These are phyloP conservation scores for Chunga burmeisteri DNA, from an alignment of 2,113 vertebrate genomes.

Conservation along the genomic window DNA sequence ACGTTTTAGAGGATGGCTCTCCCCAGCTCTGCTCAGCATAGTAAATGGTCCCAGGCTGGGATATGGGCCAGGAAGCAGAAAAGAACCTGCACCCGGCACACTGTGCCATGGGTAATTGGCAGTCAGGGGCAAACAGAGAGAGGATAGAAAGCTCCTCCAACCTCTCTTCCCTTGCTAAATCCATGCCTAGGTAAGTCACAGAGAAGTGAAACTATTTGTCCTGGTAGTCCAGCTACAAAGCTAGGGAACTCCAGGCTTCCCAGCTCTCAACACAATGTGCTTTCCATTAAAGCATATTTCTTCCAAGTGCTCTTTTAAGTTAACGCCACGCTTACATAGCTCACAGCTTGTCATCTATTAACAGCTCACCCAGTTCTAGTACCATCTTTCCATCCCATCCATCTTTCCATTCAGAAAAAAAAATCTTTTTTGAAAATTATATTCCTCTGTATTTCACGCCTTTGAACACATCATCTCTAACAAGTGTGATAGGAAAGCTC, in stretches of 20 bases:
- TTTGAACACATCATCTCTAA: background rate
- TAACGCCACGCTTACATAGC: background rate
- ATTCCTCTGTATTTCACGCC: background rate
- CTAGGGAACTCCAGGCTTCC: background rate
- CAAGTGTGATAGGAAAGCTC: background rate
- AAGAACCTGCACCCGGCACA: fast-evolving
- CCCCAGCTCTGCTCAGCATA: fast-evolving
- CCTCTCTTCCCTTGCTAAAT: background rate
- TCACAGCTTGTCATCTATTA: background rate
- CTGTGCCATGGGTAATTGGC: background rate
- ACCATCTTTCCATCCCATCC: background rate
- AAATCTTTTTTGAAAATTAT: background rate
- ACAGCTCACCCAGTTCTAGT: background rate
- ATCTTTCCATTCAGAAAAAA: background rate
- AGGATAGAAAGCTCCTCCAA: background rate
- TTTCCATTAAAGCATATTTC: background rate
- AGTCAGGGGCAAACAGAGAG: background rate
- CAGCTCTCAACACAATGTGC: background rate
- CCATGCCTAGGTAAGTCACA: background rate
- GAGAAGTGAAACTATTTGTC: background rate
- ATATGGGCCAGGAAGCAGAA: background rate
- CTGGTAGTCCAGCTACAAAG: background rate
- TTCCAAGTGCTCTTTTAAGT: background rate
- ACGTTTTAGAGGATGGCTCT: background rate
- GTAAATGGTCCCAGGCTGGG: background rate